These are phyloP conservation scores for Osmerus eperlanus DNA, from an alignment of 2,113 vertebrate species.

Conservation along the genomic window DNA sequence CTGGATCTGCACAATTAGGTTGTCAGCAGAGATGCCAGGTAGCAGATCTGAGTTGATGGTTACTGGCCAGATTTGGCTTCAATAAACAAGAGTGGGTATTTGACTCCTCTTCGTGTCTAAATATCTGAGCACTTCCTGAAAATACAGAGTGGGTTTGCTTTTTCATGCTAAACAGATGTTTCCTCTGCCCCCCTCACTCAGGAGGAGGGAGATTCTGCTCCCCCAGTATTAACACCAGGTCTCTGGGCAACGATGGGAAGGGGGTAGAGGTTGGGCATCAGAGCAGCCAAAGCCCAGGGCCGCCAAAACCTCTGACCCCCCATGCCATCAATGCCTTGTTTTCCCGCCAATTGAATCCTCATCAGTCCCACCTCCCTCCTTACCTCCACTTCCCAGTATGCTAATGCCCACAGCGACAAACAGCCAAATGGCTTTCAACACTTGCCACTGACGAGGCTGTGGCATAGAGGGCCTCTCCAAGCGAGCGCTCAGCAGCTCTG, in stretches of 20 bases:
- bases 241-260: too few relatives aligned
- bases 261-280: slow-evolving; percentile 23
- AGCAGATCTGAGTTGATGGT: neutral
- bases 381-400: slow-evolving; percentile 48
- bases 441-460: slow-evolving; percentile 79
- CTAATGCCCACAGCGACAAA: slow-evolving; percentile 86
- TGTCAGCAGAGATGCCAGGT: too few relatives aligned
- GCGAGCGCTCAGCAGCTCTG: slow-evolving; percentile 85
- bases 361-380: slow-evolving; percentile 84
- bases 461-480: slow-evolving; percentile 65
- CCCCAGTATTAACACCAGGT: too few relatives aligned
- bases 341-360: slow-evolving; percentile 81
- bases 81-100: neutral
- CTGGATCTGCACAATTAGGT: slow-evolving; percentile 27
- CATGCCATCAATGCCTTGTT: slow-evolving; percentile 61
- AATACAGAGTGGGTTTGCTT: too few relatives aligned
- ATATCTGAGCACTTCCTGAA: too few relatives aligned
- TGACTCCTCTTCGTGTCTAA: neutral
- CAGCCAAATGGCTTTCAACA: slow-evolving; percentile 92
- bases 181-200: too few relatives aligned
- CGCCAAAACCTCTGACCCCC: neutral
- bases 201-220: too few relatives aligned
- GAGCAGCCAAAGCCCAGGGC: slow-evolving; percentile 1
- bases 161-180: too few relatives aligned
- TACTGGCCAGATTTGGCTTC: neutral